Percentiles rank a stretch among this genome's conserved stretches.
These are phyloP conservation scores for Lasioglossum calceatum DNA, from an alignment of 2,888 invertebrate species.

Conservation along the genomic window DNA sequence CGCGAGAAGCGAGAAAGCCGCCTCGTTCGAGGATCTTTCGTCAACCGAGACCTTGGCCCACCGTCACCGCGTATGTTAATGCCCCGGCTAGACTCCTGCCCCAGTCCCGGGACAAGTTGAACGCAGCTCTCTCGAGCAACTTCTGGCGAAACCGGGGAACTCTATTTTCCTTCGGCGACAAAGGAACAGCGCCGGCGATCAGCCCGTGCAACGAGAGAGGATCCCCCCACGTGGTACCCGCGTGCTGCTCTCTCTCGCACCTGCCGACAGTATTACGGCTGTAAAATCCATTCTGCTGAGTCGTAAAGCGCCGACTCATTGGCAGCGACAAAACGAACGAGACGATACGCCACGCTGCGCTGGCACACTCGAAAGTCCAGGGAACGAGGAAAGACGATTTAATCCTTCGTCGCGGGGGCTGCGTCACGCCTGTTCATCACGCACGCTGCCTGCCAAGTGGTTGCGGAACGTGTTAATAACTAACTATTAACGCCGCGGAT, in stretches of 20 bases:
- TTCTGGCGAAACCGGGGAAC: constrained; percentile 27
- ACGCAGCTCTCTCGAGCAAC: constrained; percentile 8
- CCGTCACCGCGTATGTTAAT: constrained; percentile 47
- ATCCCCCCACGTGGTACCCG: neutral
- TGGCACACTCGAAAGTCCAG: neutral
- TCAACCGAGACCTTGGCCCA: constrained; percentile 46
- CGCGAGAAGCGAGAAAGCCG: constrained; percentile 14
- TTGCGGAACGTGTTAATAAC: neutral
- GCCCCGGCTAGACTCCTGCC: constrained; percentile 26
- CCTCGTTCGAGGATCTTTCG: constrained; percentile 20
- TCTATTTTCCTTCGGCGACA: constrained; percentile 31
- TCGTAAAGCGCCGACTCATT: constrained; percentile 20
- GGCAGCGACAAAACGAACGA: constrained; percentile 7
- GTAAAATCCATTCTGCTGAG: constrained; percentile 7
- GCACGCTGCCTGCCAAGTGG: neutral
- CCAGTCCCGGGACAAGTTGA: constrained; percentile 20
- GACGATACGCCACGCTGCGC: neutral
- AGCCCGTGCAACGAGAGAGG: neutral
- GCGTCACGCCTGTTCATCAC: neutral
- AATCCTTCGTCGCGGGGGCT: constrained; percentile 11
- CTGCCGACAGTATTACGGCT: constrained; percentile 17
- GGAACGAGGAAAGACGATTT: constrained; percentile 13
- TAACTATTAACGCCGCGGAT: neutral
- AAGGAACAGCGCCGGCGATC: neutral
- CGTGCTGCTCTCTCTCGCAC: neutral